These are phyloP conservation scores for Novumbra hubbsi DNA, from an alignment of 2,797 vertebrate genomes.

Conservation along the genomic window DNA sequence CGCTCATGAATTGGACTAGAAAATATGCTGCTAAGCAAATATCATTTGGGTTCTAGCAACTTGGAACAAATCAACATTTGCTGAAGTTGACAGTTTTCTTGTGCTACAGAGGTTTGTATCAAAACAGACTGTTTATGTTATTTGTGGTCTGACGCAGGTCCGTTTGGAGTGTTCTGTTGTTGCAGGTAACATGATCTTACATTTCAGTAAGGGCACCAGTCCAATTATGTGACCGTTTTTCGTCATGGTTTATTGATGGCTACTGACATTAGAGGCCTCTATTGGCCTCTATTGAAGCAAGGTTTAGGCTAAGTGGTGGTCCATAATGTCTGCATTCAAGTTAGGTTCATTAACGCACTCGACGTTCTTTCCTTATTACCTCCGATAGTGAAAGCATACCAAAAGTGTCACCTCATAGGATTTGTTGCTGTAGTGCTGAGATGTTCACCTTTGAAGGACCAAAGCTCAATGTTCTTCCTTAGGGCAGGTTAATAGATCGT, in stretches of 20 bases:
- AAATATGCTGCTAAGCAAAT: neutral
- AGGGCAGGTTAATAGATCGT: neutral
- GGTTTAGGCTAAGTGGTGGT: neutral
- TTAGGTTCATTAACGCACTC: constrained; percentile 16
- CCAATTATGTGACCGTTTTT: constrained; percentile 18
- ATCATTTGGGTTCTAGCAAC: constrained; percentile 1
- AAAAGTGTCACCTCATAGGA: neutral
- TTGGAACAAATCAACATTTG: constrained; percentile 2
- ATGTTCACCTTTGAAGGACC: neutral
- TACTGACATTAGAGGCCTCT: constrained; percentile 5
- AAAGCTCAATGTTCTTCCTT: neutral
- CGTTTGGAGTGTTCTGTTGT: neutral
- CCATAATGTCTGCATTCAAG: constrained; percentile 4
- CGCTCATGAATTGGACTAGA: constrained; percentile 6
- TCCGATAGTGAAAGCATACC: constrained; percentile 11
- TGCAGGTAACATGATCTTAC: constrained; percentile 19
- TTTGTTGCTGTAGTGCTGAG: neutral
- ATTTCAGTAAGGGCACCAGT: constrained; percentile 12
- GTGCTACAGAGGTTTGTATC: constrained; percentile 3
- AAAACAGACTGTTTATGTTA: neutral
- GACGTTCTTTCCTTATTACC: constrained; percentile 2
- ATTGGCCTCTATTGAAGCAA: constrained; percentile 17
- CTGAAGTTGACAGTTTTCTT: neutral
- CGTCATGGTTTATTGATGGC: constrained; percentile 1
- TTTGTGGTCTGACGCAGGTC: neutral